Evolutionary conservation across 1,140 invertebrate genomes (phyloP).

Genomic region (Capitella teleta): DNA sequence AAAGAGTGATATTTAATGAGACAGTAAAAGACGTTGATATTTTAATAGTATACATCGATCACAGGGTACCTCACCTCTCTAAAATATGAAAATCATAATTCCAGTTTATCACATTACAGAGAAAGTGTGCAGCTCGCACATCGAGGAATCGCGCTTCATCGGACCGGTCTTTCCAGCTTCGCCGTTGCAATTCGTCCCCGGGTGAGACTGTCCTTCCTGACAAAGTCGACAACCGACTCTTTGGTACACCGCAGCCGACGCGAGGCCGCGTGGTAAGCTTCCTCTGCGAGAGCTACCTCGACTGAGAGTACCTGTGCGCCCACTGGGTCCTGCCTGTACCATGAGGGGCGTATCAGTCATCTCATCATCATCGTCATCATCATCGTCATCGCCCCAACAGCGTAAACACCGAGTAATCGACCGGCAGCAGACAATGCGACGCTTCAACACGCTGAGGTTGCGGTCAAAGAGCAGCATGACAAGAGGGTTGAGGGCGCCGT

Average conservation of each 20-base stretch:
- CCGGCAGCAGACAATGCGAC: too few relatives aligned
- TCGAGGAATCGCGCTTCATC: conserved; percentile 7
- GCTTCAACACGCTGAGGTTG: conserved; percentile 31
- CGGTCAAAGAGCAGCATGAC: conserved; percentile 34
- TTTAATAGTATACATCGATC: too few relatives aligned
- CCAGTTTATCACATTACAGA: too few relatives aligned
- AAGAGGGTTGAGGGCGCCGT: conserved; percentile 34
- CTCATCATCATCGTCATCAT: background rate
- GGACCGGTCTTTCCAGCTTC: conserved; percentile 5
- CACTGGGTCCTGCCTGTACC: background rate
- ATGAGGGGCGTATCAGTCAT: background rate
- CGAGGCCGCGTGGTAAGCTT: background rate
- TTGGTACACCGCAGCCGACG: conserved; percentile 5
- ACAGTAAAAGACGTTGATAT: too few relatives aligned
- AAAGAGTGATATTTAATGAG: too few relatives aligned
- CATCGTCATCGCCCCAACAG: background rate
- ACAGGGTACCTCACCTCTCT: too few relatives aligned
- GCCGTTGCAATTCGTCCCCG: conserved; percentile 11
- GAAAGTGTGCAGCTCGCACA: conserved; percentile 14
- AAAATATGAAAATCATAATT: too few relatives aligned
- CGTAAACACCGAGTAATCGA: background rate
- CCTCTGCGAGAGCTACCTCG: background rate
- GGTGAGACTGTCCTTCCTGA: conserved; percentile 11
- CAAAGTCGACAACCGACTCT: conserved; percentile 14
- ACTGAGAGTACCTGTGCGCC: background rate